Evolutionary conservation across 2,888 invertebrate species (phyloP).

Genomic region (Perizoma affinitatum): DNA sequence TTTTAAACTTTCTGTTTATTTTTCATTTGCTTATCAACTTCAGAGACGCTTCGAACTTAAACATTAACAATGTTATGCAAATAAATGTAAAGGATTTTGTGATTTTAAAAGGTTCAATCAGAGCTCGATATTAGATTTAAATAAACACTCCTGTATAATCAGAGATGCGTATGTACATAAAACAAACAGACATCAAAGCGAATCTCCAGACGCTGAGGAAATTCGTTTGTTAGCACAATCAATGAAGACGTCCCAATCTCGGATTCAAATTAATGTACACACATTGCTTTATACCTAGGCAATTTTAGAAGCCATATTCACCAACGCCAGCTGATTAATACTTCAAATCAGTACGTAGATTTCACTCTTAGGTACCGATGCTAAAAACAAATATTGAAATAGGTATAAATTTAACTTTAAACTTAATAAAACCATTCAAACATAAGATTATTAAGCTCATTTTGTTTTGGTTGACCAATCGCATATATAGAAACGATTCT

Average conservation of each 20-base stretch:
- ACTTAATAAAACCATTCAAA: too few relatives aligned
- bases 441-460: too few relatives aligned
- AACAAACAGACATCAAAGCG: slow-evolving; percentile 73
- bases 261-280: slow-evolving; percentile 48
- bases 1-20: slow-evolving; percentile 32
- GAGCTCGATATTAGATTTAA: slow-evolving; percentile 31
- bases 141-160: slow-evolving; percentile 37
- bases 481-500: too few relatives aligned
- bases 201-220: slow-evolving; percentile 62
- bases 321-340: slow-evolving; percentile 2
- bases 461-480: too few relatives aligned
- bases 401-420: too few relatives aligned
- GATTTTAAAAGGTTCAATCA: slow-evolving; percentile 39
- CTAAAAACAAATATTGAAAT: too few relatives aligned
- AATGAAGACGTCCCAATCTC: slow-evolving; percentile 60
- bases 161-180: slow-evolving; percentile 46
- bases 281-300: slow-evolving; percentile 32
- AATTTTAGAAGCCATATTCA: slow-evolving; percentile 37
- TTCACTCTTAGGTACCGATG: too few relatives aligned
- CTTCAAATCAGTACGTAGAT: background rate
- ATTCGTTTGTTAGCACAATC: slow-evolving; percentile 70
- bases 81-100: slow-evolving; percentile 45
- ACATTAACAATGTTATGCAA: slow-evolving; percentile 47
- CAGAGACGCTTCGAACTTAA: slow-evolving; percentile 42
- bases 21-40: slow-evolving; percentile 37